Evolutionary conservation across 2,797 vertebrate genomes (phyloP).

Genomic region (Hypotaenidia philippensis): DNA sequence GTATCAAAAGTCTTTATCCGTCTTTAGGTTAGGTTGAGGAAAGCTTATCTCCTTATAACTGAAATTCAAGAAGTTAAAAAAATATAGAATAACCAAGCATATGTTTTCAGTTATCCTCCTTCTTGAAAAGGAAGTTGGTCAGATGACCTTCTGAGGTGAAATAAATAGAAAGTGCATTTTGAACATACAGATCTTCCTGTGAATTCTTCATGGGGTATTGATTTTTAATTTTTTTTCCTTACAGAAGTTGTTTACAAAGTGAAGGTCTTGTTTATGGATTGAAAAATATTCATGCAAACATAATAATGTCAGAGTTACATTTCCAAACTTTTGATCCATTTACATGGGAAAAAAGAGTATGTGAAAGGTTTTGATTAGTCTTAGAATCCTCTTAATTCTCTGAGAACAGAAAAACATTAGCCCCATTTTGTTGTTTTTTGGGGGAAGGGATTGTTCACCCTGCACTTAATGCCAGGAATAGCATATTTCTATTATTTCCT

Average conservation of each 20-base stretch:
- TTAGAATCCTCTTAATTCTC: not conserved
- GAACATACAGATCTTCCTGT: slow-evolving; percentile 10
- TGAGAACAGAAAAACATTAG: not conserved
- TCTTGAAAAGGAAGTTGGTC: slow-evolving; percentile 27
- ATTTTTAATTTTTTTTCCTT: not conserved
- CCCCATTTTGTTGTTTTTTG: not conserved
- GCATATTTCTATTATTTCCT: not conserved
- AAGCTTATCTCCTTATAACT: not conserved
- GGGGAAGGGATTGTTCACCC: not conserved
- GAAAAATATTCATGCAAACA: slow-evolving; percentile 3
- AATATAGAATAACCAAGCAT: not conserved
- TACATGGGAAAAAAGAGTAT: not conserved
- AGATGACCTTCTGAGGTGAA: not conserved
- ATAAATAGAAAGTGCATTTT: slow-evolving; percentile 61
- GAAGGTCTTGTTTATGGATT: slow-evolving; percentile 39
- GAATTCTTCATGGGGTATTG: slow-evolving; percentile 38
- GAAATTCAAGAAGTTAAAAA: slow-evolving; percentile 29
- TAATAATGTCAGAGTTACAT: not conserved
- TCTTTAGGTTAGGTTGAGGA: not conserved
- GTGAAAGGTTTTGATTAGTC: slow-evolving; percentile 17
- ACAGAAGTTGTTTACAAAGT: not conserved
- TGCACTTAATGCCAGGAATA: not conserved
- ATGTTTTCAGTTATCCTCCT: slow-evolving; percentile 45
- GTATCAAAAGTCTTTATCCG: not conserved
- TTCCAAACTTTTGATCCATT: slow-evolving; percentile 1